Evolutionary conservation across 2,888 invertebrate genomes (phyloP), one percentile per base, ranked within the genome.

Genomic region (Ochropacha duplaris): DNA sequence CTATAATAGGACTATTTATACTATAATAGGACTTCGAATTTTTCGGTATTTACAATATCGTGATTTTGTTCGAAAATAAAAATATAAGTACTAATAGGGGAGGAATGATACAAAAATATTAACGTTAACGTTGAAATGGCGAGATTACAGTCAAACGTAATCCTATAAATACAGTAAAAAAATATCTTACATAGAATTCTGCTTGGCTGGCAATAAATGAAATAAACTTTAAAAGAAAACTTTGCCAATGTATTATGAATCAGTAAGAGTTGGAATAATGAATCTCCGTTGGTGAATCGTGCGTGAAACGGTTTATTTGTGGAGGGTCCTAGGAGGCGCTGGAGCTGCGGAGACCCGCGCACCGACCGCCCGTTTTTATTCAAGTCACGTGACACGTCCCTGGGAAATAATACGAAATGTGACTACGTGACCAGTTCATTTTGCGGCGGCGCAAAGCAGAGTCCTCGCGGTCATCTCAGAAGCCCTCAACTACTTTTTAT

Each of bases 391-490:
- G 90, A 87, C 81, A 81, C 86, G 90, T 90, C 92, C 91, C 87
- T 87, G 87, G 89, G 90, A 92, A 92, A 93, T 93, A 93, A 93
- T 92, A 92, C 91, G 92, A 91, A 93, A 93, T 93, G 92, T 88
- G 88, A 83, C 87, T 90, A 93, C 93, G 93, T 93, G 93, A 92
- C 92, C 88, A 83, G 91, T 88, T 91, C 92, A 90, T 90, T 92
- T 88, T 90, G 90, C 87, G 87, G 87, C 86, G 81, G 76, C 84
- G 83, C 82, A 84, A 81, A 81, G 75, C 74, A 71, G 70, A 70
- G 78, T 68, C 80, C 78, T 79, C 78, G 79, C 83, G 84, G 86
- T 81, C 84, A 82, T 83, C 80, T 78, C 70, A 62, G 71, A 70
- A 64, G 68, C 61, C 63, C 59, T 54, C 68, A 65, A 66, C 67